phyloP scores from a whole-genome alignment of 2,113 vertebrate species.

The Prietella phreatophila region DNA sequence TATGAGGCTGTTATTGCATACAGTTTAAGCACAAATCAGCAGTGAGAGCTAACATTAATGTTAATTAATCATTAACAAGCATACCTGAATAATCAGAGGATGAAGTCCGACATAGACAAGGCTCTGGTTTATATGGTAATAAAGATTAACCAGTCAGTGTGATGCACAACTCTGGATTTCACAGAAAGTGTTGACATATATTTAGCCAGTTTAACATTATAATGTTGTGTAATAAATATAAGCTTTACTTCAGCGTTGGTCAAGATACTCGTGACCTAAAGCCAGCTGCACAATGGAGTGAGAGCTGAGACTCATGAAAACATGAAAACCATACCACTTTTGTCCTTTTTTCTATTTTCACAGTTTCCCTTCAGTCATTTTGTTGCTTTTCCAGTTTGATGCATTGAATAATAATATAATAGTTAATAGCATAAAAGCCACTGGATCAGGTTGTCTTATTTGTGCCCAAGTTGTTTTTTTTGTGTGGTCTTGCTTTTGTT shows the following conservation, averaged over 20 bases:
- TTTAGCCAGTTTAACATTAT: not conserved
- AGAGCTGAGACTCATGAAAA: slow-evolving; percentile 5
- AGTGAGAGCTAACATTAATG: not conserved
- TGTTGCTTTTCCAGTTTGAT: not conserved
- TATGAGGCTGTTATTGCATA: not conserved
- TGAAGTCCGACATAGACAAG: slow-evolving; percentile 3
- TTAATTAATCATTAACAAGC: slow-evolving; percentile 15
- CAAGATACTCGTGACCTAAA: not conserved
- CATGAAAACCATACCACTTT: not conserved
- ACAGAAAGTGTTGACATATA: not conserved
- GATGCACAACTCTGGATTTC: not conserved
- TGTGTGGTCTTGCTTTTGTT: not conserved
- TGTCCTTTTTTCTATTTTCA: not conserved
- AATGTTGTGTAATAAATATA: not conserved
- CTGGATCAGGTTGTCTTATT: not conserved
- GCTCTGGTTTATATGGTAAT: not conserved
- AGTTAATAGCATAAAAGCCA: not conserved
- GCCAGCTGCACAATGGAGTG: not conserved
- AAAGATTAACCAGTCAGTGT: slow-evolving; percentile 7
- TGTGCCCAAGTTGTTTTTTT: not conserved
- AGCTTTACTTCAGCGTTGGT: not conserved
- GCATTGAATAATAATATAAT: not conserved
- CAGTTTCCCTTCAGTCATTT: not conserved
- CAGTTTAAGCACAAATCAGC: not conserved
- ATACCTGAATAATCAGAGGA: not conserved